Evolutionary conservation across 1,140 invertebrate genomes (phyloP).

Genomic region (Holotrichia oblita): DNA sequence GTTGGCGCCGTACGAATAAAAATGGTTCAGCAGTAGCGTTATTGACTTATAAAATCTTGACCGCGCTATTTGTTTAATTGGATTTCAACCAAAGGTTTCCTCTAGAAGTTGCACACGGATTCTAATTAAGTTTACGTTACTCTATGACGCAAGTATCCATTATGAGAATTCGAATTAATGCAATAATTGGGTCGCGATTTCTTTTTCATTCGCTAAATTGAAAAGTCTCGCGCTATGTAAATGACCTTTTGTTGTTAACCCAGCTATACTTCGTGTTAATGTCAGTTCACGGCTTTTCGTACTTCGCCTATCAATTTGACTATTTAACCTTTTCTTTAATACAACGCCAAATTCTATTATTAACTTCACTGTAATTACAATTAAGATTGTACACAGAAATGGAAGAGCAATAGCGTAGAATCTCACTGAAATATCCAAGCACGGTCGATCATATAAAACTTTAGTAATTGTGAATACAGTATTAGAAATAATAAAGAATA

Average conservation of each 20-base stretch:
- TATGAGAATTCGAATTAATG: too few species aligned
- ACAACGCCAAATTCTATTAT: background rate
- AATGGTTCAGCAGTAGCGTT: background rate
- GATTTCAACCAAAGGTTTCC: conserved; percentile 39
- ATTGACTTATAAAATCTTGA: conserved; percentile 14
- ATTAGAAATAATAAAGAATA: too few species aligned
- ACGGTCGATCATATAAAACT: too few species aligned
- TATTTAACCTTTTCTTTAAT: conserved; percentile 3
- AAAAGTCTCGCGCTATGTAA: background rate
- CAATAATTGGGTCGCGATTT: background rate
- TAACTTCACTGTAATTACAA: background rate
- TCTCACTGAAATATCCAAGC: too few species aligned
- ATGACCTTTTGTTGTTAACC: background rate
- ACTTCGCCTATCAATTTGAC: background rate
- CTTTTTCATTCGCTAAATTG: background rate
- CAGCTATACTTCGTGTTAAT: background rate
- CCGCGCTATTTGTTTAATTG: conserved; percentile 41
- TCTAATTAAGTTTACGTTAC: background rate
- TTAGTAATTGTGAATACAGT: too few species aligned
- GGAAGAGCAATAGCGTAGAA: too few species aligned
- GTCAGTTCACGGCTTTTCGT: conserved; percentile 5
- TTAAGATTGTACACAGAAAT: background rate
- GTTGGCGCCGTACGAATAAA: background rate
- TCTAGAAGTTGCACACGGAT: conserved; percentile 38
- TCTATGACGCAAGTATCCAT: background rate